A percentile compares a stretch with the other conserved stretches of the same genome.
phyloP scores from a whole-genome alignment of 2,113 vertebrate genomes.

The Dasyurus viverrinus region DNA sequence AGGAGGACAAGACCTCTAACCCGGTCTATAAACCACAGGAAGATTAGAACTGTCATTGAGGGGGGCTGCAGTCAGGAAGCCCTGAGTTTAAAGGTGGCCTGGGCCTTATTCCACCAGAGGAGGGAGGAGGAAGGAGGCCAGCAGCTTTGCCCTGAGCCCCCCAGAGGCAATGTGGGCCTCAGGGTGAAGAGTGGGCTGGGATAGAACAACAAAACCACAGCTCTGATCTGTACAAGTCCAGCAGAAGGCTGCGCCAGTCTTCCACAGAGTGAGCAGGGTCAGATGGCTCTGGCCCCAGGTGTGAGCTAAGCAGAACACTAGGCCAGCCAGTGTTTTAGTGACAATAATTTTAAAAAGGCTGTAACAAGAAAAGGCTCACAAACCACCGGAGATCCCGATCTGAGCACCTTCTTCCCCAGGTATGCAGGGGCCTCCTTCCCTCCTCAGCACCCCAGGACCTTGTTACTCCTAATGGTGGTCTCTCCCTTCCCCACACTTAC shows the following conservation, averaged over 20 bases:
- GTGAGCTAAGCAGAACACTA: neutral
- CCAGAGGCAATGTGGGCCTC: neutral
- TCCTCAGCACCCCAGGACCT: too few relatives aligned
- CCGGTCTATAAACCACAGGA: neutral
- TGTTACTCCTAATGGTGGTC: neutral
- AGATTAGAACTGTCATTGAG: neutral
- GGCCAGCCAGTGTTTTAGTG: neutral
- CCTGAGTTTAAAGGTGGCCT: neutral
- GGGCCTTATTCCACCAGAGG: neutral
- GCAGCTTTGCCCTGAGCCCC: neutral
- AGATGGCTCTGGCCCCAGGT: neutral
- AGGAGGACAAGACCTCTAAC: constrained; percentile 36
- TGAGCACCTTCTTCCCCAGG: neutral
- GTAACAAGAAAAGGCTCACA: neutral
- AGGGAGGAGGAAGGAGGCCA: neutral
- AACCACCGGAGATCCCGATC: neutral
- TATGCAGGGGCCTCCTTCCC: too few relatives aligned
- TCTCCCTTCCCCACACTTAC: neutral
- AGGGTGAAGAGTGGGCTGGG: neutral
- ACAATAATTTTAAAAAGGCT: neutral
- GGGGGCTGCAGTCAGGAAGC: neutral
- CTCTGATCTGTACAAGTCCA: neutral
- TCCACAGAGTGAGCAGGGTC: constrained; percentile 19
- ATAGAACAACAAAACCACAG: neutral
- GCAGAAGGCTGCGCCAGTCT: neutral